Evolutionary conservation across 2,797 vertebrate genomes (phyloP).

Genomic region (Fistularia commersonii): DNA sequence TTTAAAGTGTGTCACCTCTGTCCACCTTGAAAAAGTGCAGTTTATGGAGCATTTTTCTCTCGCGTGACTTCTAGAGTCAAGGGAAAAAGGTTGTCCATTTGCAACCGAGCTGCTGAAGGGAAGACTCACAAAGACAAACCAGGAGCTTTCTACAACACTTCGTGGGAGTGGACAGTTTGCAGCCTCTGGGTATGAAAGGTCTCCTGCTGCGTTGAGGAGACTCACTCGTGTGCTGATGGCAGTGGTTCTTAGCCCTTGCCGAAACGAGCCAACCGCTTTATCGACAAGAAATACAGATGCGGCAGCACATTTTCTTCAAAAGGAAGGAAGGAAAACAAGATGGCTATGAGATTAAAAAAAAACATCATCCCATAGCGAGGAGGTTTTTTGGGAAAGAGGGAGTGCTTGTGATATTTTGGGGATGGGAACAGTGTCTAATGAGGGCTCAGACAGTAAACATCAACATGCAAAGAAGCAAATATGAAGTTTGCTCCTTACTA

Average conservation of each 20-base stretch:
- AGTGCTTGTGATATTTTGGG: background rate
- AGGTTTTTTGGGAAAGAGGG: background rate
- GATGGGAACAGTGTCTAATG: background rate
- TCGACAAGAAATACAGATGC: slow-evolving; percentile 26
- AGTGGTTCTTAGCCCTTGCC: slow-evolving; percentile 10
- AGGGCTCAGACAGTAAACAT: too few species aligned
- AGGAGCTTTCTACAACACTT: too few species aligned
- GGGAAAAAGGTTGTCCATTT: too few species aligned
- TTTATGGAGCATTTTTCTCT: too few species aligned
- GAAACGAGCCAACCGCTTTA: slow-evolving; percentile 22
- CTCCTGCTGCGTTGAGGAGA: slow-evolving; percentile 9
- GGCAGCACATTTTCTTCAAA: slow-evolving; percentile 21
- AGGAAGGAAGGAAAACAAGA: slow-evolving; percentile 19
- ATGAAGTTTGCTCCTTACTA: too few species aligned
- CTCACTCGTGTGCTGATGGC: slow-evolving; percentile 26
- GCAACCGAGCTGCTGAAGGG: too few species aligned
- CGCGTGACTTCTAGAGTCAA: too few species aligned
- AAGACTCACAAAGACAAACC: too few species aligned
- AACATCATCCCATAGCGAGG: background rate
- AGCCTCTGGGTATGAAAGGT: slow-evolving; percentile 5
- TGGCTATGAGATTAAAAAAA: background rate
- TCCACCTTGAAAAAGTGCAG: too few species aligned
- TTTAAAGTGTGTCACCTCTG: too few species aligned
- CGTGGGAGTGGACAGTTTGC: background rate
- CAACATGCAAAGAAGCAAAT: too few species aligned